A percentile compares a stretch with the other conserved stretches of the same genome.
phyloP scores from a whole-genome alignment of 1,140 invertebrate genomes.

The Tetragnatha versicolor region DNA sequence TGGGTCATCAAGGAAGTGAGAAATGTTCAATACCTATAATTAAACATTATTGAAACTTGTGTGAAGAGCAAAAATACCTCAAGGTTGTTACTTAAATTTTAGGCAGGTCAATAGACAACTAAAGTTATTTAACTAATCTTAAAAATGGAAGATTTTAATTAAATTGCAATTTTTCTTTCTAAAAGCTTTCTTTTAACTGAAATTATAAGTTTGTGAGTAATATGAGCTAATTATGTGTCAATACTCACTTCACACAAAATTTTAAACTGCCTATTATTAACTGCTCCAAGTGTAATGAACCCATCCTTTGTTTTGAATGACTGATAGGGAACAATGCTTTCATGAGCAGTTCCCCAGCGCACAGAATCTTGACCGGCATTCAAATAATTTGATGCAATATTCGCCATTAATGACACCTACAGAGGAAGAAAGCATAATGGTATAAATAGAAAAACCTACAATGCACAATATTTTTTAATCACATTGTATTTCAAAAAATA shows the following conservation, averaged over 20 bases:
- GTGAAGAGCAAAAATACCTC: neutral
- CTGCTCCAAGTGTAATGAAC: slow-evolving; percentile 83
- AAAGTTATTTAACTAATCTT: neutral
- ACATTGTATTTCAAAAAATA: too few species aligned
- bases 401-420: slow-evolving; percentile 81
- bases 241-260: slow-evolving; percentile 52
- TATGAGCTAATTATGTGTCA: neutral
- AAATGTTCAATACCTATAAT: slow-evolving; percentile 71
- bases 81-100: neutral
- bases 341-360: slow-evolving; percentile 89
- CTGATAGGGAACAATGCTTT: slow-evolving; percentile 94
- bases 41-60: slow-evolving; percentile 68
- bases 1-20: slow-evolving; percentile 70
- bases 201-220: neutral
- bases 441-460: neutral
- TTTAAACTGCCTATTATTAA: slow-evolving; percentile 65
- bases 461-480: neutral
- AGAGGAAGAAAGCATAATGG: neutral
- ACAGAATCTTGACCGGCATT: slow-evolving; percentile 79
- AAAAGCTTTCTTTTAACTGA: neutral
- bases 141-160: neutral
- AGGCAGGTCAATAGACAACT: neutral
- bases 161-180: neutral
- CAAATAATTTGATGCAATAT: slow-evolving; percentile 88
- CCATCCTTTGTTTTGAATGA: slow-evolving; percentile 82